Base-by-base conservation (phyloP, 2,797 vertebrate genomes). In the Ispidina picta region DNA sequence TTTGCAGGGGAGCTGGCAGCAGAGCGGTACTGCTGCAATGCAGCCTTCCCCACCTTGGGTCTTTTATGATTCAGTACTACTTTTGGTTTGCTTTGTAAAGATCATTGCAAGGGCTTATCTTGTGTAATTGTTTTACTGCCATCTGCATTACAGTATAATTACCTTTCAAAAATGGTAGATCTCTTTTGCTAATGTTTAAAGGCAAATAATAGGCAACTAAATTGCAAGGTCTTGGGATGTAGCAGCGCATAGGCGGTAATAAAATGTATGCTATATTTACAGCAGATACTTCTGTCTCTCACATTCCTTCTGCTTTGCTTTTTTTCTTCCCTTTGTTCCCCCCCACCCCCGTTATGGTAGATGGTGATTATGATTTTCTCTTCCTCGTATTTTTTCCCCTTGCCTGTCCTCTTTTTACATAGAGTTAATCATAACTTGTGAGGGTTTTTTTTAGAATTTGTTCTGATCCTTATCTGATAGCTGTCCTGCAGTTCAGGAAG, bases 101-200 rank as follows among this genome's bases (percentile, higher is more conserved):
- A 97, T 96, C 97, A 93, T 96, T 93, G 93, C 88, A 96, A 97
- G 96, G 96, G 96, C 96, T 97, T 97, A 95, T 96, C 95, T 93
- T 89, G 94, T 96, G 94, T 96, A 97, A 96, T 97, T 97, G 97
- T 97, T 97, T 97, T 97, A 97, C 95, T 95, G 89, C 96, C 96
- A 97, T 97, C 97, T 97, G 97, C 97, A 95, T 97, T 97, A 97
- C 37, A 76, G 91, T 95, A 96, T 97, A 97, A 97, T 97, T 97
- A 97, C 97, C 96, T 97, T 96, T 97, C 95, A 96, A 92, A 97
- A 97, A 97, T 85, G 91, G 92, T 97, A 86, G 69, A 96, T 96
- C 91, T 97, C 94, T 95, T 97, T 96, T 94, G 88, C 94, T 96
- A 96, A 97, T 95, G 92, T 97, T 97, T 97, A 97, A 97, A 97